A percentile compares a stretch with the other conserved stretches of the same genome.
Evolutionary conservation across 2,113 vertebrate species (phyloP).

Genomic region (Grallaria varia): DNA sequence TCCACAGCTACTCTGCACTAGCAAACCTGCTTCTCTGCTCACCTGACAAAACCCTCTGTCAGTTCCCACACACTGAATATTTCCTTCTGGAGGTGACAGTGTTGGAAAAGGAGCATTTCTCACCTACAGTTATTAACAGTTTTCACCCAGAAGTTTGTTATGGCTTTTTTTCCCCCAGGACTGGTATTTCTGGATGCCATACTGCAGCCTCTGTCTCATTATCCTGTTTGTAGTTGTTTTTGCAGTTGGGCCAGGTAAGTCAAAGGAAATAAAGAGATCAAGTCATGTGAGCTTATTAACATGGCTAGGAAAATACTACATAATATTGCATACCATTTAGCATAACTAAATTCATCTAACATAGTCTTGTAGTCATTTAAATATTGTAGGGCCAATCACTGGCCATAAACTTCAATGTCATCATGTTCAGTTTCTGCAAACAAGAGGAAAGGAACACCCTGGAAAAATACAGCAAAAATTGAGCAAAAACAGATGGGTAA

Average conservation of each 20-base stretch:
- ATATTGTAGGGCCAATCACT: not conserved
- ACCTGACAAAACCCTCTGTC: not conserved
- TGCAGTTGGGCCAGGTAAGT: conserved; percentile 77
- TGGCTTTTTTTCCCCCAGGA: conserved; percentile 28
- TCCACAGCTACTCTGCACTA: not conserved
- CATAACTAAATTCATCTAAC: not conserved
- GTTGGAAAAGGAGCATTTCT: not conserved
- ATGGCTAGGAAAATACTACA: not conserved
- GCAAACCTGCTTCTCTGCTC: not conserved
- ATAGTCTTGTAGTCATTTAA: not conserved
- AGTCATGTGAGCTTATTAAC: not conserved
- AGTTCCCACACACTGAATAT: not conserved
- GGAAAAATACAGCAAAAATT: conserved; percentile 30
- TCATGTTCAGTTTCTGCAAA: not conserved
- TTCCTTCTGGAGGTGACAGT: not conserved
- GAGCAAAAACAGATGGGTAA: not conserved
- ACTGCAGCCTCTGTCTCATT: conserved; percentile 81
- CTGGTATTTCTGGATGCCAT: conserved; percentile 79
- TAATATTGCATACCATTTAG: not conserved
- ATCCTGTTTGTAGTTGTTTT: conserved; percentile 78
- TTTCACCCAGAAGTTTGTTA: not conserved
- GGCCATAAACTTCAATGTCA: not conserved
- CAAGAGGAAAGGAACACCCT: not conserved
- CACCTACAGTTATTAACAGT: not conserved
- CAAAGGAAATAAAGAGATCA: not conserved